Base-by-base conservation (phyloP, 1,140 invertebrate species). In the Nomia melanderi region DNA sequence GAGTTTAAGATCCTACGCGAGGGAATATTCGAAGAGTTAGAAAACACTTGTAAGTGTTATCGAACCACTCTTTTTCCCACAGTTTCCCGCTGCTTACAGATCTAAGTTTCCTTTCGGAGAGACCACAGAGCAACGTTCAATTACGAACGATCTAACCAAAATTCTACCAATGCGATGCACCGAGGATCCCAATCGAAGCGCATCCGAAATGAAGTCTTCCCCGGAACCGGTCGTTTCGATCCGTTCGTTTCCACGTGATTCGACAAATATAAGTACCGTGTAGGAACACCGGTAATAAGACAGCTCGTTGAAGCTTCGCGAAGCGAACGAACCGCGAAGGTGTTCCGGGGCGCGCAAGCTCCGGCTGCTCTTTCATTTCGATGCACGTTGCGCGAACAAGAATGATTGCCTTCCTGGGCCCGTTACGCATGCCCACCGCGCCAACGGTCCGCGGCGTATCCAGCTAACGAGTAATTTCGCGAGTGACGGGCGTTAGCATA, bases 401-500 rank as follows among this genome's bases (percentile, higher is more conserved):
- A 57, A 12, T 23, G 65, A 67, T 67, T 39, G 14, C 7, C 14
- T 11, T 1, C 14, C 4, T 5, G 5, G 27, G 14, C 12, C 23
- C 47, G 7, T 8, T 50, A 23, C 23, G 27, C 8, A 20, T 12
- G 20, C 56, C 50, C 6, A 8, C 11, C 23, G 47, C 12, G n/a
- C 47, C 23, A 1, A 25, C 23, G n/a, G 50, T 0, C 11, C 39
- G 39, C 1, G 39, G 6, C 39, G 33, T n/a, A n/a, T 36, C 33
- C 33, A 36, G 6, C 47, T 1, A 17, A n/a, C 47, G 47, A 50
- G 47, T n/a, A 50, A 50, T 50, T n/a, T 53, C 50, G 50, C 50
- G 47, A 50, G 9, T 8, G 50, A 17, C 11, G 9, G 5, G 47
- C n/a, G 27, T 74, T 64, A 65, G 50, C 71, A 39, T 74, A 41